Evolutionary conservation across 2,797 vertebrate species (phyloP), one percentile per base, ranked within the genome.

Genomic region (Anableps anableps): DNA sequence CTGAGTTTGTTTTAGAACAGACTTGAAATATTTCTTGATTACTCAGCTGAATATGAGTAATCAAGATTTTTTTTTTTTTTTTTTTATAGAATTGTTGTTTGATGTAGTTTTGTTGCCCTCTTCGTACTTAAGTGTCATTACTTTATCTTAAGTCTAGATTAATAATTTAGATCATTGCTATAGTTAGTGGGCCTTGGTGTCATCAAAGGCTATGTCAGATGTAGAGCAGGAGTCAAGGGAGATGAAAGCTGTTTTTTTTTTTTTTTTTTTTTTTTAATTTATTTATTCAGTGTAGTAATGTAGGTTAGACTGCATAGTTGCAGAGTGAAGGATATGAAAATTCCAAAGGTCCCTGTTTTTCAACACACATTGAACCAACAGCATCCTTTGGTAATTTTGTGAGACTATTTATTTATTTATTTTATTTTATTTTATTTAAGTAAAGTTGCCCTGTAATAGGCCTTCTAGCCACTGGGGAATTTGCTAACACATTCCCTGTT

Each of bases 171-270:
- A 62, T 29, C 34, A 16, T 51, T 51, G 29, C 9, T 73, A 29
- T 51, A 73, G 29, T 34, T 73, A 83, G 74, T 80, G 84, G 83
- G 81, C 81, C 76, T 48, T 47, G 73, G 38, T 70, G 78, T 77
- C 86, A 86, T 87, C 77, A 88, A 74, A 74, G 74, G 79, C 38
- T 81, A 36, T 58, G 73, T 88, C 76, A 75, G 79, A 92, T 91
- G 68, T 89, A 84, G 87, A 77, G 48, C 84, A 91, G 75, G 81
- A 88, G 88, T 88, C 81, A 8, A 82, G 82, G 88, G 88, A 86
- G 73, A 73, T 76, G 48, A 85, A 82, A 75, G 62, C 80, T 83
- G 72, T 3, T 41, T 41, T 3, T 16, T 48, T 48, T 78, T 81
- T 81, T 84, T n/a, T n/a, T n/a, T n/a, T n/a, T n/a, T n/a, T n/a